Evolutionary conservation across 2,113 vertebrate genomes (phyloP), one percentile per base, ranked within the genome.

Genomic region (Uria aalge): DNA sequence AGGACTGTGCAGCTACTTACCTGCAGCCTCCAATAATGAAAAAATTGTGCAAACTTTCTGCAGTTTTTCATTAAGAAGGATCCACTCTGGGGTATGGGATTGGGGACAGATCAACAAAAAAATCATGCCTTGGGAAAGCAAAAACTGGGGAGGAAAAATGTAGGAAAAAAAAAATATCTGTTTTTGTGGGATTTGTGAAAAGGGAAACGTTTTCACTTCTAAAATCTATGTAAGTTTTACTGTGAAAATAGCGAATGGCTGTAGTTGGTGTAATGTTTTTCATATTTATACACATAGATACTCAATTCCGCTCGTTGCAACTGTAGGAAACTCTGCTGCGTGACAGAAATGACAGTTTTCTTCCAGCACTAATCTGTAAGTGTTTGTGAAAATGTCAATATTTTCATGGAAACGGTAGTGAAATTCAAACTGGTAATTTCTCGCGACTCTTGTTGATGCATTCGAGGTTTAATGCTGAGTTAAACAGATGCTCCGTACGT

Each of bases 401-500:
- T 32, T 55, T 41, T 53, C 0, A 2, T 17, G 71, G 77, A 21
- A 45, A 48, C 2, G 18, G 50, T 1, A 19, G 76, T 18, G 82
- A 24, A 34, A 22, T 13, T 18, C 64, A 7, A 34, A 8, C 5
- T 1, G 5, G 59, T 6, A 8, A 30, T 23, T 14, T 50, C 71
- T 6, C 1, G 1, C 14, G 6, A 1, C 40, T 30, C 32, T 22
- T 43, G 6, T 5, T 2, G 48, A 0, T 8, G 69, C 29, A 1
- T 14, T 3, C 6, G 20, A 22, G 55, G 55, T 20, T n/a, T 47
- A 30, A 36, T 1, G 8, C 14, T 53, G 71, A 38, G 36, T 43
- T 6, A 34, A 4, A 2, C 0, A 12, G 56, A 56, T 30, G 8
- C 21, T 0, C 8, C 2, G 0, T 2, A 4, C 0, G 0, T 7